Percentiles rank a stretch among this genome's conserved stretches.
phyloP scores from a whole-genome alignment of 2,113 vertebrate genomes.

The Cyanoramphus novaezelandiae region DNA sequence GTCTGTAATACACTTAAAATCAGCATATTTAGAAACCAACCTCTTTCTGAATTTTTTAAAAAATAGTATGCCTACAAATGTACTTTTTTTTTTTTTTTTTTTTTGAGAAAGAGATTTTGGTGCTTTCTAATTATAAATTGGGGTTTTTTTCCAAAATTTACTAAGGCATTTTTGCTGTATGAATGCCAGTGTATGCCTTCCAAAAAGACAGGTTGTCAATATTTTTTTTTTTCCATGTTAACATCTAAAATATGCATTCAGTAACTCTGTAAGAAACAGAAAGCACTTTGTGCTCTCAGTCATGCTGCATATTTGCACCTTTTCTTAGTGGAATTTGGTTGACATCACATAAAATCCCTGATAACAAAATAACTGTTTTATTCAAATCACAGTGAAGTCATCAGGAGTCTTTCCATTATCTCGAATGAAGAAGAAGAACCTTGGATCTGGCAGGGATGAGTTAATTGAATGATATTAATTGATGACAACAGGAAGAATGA shows the following conservation, averaged over 20 bases:
- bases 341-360: background rate
- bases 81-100: background rate
- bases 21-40: background rate
- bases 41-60: background rate
- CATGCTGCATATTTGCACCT: background rate
- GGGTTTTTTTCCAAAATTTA: background rate
- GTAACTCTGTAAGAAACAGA: background rate
- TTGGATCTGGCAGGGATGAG: background rate
- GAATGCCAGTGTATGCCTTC: background rate
- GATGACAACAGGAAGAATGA: background rate
- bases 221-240: background rate
- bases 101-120: background rate
- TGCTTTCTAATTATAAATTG: background rate
- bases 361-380: background rate
- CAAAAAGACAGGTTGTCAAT: background rate
- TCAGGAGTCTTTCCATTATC: background rate
- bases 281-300: background rate
- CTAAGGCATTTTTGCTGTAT: background rate
- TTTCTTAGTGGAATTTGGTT: background rate
- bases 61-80: rapidly evolving
- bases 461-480: background rate
- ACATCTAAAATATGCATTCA: background rate
- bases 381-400: background rate
- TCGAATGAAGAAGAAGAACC: background rate
- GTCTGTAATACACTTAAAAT: background rate